These are phyloP conservation scores for Caenorhabditis inopinata DNA, from an alignment of 1,140 invertebrate genomes.

Conservation along the genomic window DNA sequence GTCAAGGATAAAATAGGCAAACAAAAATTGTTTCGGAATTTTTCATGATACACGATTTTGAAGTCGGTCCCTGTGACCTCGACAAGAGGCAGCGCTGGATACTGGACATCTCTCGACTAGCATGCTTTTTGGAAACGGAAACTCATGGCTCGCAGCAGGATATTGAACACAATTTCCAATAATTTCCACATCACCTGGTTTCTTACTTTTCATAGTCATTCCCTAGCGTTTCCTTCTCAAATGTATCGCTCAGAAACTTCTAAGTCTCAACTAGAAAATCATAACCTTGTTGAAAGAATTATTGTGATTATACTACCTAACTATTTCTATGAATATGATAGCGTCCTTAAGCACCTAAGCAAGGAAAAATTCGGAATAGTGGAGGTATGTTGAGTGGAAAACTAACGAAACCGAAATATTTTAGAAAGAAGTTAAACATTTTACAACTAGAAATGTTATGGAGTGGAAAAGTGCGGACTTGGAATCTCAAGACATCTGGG, in stretches of 20 bases:
- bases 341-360: neutral
- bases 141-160: too few relatives aligned
- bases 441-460: neutral
- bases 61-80: too few relatives aligned
- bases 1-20: too few relatives aligned
- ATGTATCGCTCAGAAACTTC: constrained; percentile 6
- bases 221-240: too few relatives aligned
- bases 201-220: too few relatives aligned
- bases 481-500: constrained; percentile 9
- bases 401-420: too few relatives aligned
- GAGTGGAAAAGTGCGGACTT: constrained; percentile 14
- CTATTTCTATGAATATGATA: constrained; percentile 16
- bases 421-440: too few relatives aligned
- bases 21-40: too few relatives aligned
- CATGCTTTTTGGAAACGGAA: neutral
- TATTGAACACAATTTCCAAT: neutral
- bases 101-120: too few relatives aligned
- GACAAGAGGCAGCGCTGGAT: too few relatives aligned
- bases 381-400: neutral
- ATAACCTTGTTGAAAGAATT: neutral
- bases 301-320: constrained; percentile 7
- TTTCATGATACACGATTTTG: too few relatives aligned
- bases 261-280: neutral
- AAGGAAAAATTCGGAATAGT: neutral
- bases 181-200: neutral